These are phyloP conservation scores for Antheraea pernyi DNA, from an alignment of 1,140 invertebrate species.

Conservation along the genomic window DNA sequence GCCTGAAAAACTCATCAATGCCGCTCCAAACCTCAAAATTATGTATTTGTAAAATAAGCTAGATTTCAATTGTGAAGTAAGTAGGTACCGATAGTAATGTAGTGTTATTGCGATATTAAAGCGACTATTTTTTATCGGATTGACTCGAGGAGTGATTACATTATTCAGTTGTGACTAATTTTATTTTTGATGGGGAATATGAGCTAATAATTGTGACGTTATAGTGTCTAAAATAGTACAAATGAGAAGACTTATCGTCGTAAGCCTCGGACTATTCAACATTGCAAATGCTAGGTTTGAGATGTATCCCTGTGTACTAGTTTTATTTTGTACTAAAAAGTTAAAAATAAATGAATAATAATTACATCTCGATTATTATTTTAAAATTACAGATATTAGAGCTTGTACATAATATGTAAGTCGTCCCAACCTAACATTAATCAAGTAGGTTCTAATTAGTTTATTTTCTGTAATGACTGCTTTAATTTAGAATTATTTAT, in stretches of 20 bases:
- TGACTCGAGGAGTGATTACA: constrained; percentile 75
- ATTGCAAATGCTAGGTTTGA: constrained; percentile 79
- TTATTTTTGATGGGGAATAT: constrained; percentile 71
- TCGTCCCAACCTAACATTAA: no score
- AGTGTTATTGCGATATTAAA: constrained; percentile 59
- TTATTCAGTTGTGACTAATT: constrained; percentile 75
- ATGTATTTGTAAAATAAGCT: constrained; percentile 67
- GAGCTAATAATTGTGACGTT: constrained; percentile 75
- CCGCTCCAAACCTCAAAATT: constrained; percentile 79
- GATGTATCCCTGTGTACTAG: constrained; percentile 80
- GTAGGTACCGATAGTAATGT: constrained; percentile 56
- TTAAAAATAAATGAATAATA: constrained; percentile 71
- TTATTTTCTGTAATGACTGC: no score
- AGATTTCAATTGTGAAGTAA: constrained; percentile 53
- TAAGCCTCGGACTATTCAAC: constrained; percentile 77
- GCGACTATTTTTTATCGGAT: constrained; percentile 47
- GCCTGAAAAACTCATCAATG: constrained; percentile 76
- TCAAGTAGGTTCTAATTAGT: no score
- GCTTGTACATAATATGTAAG: background rate
- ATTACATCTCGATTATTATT: constrained; percentile 21
- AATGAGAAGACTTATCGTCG: constrained; percentile 80
- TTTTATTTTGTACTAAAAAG: constrained; percentile 80
- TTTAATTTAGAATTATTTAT: no score
- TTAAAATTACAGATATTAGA: background rate
- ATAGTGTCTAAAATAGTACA: constrained; percentile 80